Conservation (phyloP, 2,888 invertebrate genomes). For the Ochropacha duplaris region DNA sequence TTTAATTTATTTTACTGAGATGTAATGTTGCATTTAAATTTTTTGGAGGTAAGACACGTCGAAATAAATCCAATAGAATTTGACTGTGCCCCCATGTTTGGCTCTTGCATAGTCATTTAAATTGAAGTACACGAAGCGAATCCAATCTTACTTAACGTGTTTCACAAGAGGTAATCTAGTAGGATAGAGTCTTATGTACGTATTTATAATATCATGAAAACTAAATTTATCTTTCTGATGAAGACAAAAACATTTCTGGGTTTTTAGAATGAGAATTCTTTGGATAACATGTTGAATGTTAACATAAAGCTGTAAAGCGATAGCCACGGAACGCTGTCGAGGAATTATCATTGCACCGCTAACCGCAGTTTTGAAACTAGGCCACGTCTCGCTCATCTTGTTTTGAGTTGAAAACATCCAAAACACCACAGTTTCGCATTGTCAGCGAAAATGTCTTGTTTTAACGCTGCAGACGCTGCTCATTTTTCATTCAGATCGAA, state of each 20-base stretch:
- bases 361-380: slow-evolving; percentile 63
- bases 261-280: not conserved
- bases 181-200: not conserved
- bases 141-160: not conserved
- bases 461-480: slow-evolving; percentile 19
- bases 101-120: not conserved
- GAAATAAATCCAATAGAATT: not conserved
- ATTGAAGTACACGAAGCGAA: not conserved
- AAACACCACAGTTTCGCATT: slow-evolving; percentile 16
- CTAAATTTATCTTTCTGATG: not conserved
- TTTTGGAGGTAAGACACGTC: not conserved
- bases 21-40: not conserved
- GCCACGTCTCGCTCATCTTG: slow-evolving; percentile 43
- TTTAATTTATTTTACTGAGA: not conserved
- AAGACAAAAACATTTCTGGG: not conserved
- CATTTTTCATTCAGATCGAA: slow-evolving; percentile 26
- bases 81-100: not conserved
- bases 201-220: not conserved
- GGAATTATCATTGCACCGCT: slow-evolving; percentile 51
- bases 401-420: slow-evolving; percentile 27
- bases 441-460: slow-evolving; percentile 23
- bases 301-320: not conserved
- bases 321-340: slow-evolving; percentile 24
- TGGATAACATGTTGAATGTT: not conserved
- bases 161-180: not conserved